Evolutionary conservation across 1,140 invertebrate genomes (phyloP), one percentile per base, ranked within the genome.

Genomic region (Calliphora vicina): DNA sequence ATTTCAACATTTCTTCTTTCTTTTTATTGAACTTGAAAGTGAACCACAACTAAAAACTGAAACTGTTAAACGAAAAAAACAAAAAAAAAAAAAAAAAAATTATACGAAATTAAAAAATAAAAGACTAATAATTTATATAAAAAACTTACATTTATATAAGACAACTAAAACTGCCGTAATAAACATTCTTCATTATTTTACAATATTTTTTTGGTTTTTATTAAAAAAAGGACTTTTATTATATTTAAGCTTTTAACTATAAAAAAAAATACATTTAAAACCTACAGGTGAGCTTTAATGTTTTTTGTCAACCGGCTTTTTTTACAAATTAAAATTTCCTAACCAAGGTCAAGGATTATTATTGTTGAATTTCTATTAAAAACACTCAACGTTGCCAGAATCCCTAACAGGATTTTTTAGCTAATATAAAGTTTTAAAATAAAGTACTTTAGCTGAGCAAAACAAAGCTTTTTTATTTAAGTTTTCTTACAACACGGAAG

Each of bases 21-120:
- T 17, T 27, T 82, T 81, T 42, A 43, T 72, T 42, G 42, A 81
- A 74, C 26, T 45, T 50, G 25, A 27, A 50, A 74, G 71, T 50
- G 25, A 80, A 80, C 20, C 23, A 86, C 85, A 86, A 57, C 17
- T 17, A 29, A 78, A 61, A 26, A 61, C 6, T 61, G n/a, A n/a
- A 35, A 35, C 35, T 35, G 35, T 35, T 35, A 35, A 35, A 42
- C 2, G 61, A 71, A 80, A 80, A 20, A 71, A 80, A 80, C 23
- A 23, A 83, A 76, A 29, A 20, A 26, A 45, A 83, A 57, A 83
- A 29, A 71, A 67, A 23, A 80, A 57, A 50, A 2, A 4, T 50
- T 50, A 17, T 57, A 67, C 29, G 17, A 57, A 35, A 83, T 6
- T 20, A 17, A 29, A 83, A 35, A 72, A 83, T 23, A 23, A 67